Evolutionary conservation across 1,140 invertebrate species (phyloP).

Genomic region (Euglossa dilemma): DNA sequence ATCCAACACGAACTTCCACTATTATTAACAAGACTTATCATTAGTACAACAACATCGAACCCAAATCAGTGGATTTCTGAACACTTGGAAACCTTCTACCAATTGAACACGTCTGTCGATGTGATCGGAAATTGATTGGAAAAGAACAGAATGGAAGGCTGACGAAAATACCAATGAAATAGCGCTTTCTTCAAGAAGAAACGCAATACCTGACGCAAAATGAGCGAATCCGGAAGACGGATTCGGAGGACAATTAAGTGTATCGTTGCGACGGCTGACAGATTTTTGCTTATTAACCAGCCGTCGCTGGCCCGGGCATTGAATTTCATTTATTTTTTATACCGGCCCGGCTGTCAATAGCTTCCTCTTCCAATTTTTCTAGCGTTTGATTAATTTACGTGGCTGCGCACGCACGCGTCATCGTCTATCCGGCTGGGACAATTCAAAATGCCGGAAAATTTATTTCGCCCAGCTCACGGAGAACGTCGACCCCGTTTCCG

Average conservation of each 20-base stretch:
- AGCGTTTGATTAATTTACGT: constrained; percentile 74
- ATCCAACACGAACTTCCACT: neutral
- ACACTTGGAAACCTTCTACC: too few species aligned
- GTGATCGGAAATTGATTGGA: too few species aligned
- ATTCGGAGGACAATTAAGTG: constrained; percentile 50
- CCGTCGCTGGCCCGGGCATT: constrained; percentile 57
- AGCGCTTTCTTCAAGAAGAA: too few species aligned
- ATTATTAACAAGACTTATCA: neutral
- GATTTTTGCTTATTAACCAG: constrained; percentile 75
- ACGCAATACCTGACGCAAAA: neutral
- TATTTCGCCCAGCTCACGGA: constrained; percentile 38
- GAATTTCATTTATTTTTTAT: constrained; percentile 78
- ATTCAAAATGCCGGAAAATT: constrained; percentile 59
- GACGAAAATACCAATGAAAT: too few species aligned
- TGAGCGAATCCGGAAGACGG: neutral
- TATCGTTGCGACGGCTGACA: constrained; percentile 54
- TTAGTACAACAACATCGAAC: too few species aligned
- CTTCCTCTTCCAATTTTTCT: constrained; percentile 77
- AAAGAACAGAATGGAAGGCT: too few species aligned
- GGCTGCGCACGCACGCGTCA: constrained; percentile 54
- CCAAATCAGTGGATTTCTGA: too few species aligned
- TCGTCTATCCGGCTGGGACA: constrained; percentile 41
- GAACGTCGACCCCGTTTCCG: neutral
- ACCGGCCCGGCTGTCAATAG: constrained; percentile 73
- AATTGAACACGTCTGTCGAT: too few species aligned